Conservation (phyloP, 2,888 invertebrate species). For the Steinernema scapterisci region DNA sequence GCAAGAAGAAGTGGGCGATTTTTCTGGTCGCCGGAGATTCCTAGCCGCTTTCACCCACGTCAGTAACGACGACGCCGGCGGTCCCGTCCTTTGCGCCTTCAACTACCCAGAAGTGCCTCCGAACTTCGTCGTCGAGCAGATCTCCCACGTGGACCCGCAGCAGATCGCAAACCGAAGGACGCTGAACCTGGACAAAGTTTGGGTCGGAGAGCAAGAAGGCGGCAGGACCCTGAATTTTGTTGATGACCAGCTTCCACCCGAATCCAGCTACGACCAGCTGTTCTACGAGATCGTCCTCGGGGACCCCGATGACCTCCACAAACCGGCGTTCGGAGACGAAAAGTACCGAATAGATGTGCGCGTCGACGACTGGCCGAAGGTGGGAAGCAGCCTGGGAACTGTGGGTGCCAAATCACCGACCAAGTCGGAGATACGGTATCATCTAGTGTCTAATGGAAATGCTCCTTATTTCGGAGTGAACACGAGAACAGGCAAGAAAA, state of each 20-base stretch:
- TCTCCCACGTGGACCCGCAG: slow-evolving; percentile 6
- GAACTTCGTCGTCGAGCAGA: slow-evolving; percentile 8
- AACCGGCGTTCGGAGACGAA: slow-evolving; percentile 3
- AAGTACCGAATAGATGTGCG: slow-evolving; percentile 7
- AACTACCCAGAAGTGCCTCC: neutral
- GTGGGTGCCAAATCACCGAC: slow-evolving; percentile 19
- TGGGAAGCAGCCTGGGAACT: neutral
- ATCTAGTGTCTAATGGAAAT: neutral
- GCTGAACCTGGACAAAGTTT: neutral
- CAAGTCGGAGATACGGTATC: slow-evolving; percentile 6
- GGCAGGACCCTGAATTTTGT: neutral
- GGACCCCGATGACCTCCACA: slow-evolving; percentile 20
- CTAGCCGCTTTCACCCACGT: slow-evolving; percentile 6
- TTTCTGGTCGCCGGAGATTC: neutral
- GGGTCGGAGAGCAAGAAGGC: slow-evolving; percentile 17
- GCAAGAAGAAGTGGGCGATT: slow-evolving; percentile 3
- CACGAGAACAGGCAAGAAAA: neutral
- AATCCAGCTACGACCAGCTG: neutral
- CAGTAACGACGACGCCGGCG: neutral
- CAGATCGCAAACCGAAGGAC: neutral
- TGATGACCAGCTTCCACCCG: slow-evolving; percentile 2
- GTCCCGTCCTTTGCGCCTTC: slow-evolving; percentile 17
- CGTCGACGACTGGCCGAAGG: slow-evolving; percentile 13
- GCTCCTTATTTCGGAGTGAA: slow-evolving; percentile 22
- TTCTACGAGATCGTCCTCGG: slow-evolving; percentile 25